Conservation (phyloP, 2,113 vertebrate species). For the Struthidea cinerea region DNA sequence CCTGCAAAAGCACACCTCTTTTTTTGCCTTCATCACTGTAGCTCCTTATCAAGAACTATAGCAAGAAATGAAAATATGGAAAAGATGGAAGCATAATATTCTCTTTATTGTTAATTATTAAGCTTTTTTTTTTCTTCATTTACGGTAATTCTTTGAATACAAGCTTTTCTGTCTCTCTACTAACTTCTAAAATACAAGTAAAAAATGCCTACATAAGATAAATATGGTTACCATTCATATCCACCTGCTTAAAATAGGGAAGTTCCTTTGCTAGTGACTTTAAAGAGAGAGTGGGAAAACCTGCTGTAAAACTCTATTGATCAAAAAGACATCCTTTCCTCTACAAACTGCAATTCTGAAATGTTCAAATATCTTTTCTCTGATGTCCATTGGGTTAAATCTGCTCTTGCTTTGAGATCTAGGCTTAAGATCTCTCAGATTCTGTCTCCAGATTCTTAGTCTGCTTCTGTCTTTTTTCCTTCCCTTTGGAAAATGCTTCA, state of each 20-base stretch:
- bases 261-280: not conserved
- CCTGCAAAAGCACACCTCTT: not conserved
- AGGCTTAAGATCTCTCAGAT: not conserved
- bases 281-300: not conserved
- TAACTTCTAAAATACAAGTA: not conserved
- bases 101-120: not conserved
- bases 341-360: not conserved
- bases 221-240: not conserved
- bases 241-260: not conserved
- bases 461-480: not conserved
- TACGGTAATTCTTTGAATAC: not conserved
- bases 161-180: not conserved
- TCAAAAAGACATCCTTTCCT: not conserved
- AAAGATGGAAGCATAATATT: not conserved
- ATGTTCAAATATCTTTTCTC: not conserved
- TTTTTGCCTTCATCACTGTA: not conserved
- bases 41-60: not conserved
- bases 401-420: not conserved
- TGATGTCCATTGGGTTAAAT: not conserved
- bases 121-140: not conserved
- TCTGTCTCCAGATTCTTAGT: not conserved
- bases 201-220: not conserved
- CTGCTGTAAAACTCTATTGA: not conserved
- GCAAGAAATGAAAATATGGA: not conserved
- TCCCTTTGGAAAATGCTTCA: not conserved